Base-by-base conservation (phyloP, 53 echinoderm and acorn worm genomes). In the Astropecten irregularis region DNA sequence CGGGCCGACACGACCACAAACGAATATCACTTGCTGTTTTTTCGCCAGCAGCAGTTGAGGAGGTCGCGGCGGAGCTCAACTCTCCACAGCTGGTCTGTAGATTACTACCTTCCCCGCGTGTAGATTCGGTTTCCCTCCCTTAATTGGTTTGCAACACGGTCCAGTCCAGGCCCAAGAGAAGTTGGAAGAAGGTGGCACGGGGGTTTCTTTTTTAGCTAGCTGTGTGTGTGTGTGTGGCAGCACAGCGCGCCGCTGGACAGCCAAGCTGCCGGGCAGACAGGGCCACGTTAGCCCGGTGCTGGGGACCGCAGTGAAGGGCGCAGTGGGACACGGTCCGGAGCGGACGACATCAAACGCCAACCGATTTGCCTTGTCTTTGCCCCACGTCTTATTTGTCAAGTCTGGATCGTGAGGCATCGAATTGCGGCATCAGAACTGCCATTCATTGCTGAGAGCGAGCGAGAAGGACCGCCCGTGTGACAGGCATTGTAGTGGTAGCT, bases 281-380 rank as follows among this genome's bases (percentile, higher is more conserved):
- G 50, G 81, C 59, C 49, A 26, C 57, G 68, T 68, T 25, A 34
- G 68, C 39, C 62, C 61, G 33, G 60, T 21, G 36, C 47, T 28
- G 55, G 5, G 65, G 49, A 63, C 82, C 52, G 66, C 63, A 63
- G 50, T 67, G 82, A 65, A 51, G 67, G 54, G 40, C 19, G 23
- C 51, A 59, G 37, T 46, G 83, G 55, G 71, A 69, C 70, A n/a
- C 71, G 58, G 39, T 9, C 57, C 60, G 35, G 49, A 3, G 84
- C 84, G 89, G 89, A 38, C 77, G 69, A 79, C 89, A 89, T 89
- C 84, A 84, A 84, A 84, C 60, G 61, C 61, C 51, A 20, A 49
- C 77, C 39, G 56, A 32, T 11, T 18, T 42, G 61, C 32, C 61
- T 47, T 31, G 47, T 48, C 79, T 61, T 16, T 13, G 27, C 42